Evolutionary conservation across 2,888 invertebrate species (phyloP), one percentile per base, ranked within the genome.

Genomic region (Malacosoma neustria): DNA sequence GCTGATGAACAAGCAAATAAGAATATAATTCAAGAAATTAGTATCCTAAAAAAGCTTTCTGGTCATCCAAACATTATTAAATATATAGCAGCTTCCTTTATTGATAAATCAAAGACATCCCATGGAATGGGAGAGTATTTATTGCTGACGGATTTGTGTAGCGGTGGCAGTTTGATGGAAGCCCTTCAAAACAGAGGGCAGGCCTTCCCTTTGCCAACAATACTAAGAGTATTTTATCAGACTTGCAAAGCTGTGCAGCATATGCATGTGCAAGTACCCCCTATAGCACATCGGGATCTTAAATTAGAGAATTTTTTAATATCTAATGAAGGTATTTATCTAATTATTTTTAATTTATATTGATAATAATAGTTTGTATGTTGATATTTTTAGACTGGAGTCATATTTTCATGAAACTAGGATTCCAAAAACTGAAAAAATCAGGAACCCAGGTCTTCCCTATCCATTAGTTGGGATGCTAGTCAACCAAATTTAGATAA

Each of bases 301-400:
- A 99, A 99, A 88, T 90, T 93, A 77, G 99, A 99, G 87, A 99
- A 99, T 81, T 91, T 99, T 61, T 84, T 99, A 45, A 89, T 99
- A 54, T 93, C 95, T 45, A 88, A 88, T 57, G 93, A 95, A 77
- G 96, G 96, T 61, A 87, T 79, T 36, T 39, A 35, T 29, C 14
- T 31, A 13, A 32, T 37, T 34, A 33, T 32, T 44, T 45, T 34
- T 9, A 9, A 35, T 40, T 3, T 30, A 9, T n/a, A n/a, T n/a
- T n/a, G n/a, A n/a, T n/a, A n/a, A n/a, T n/a, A n/a, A n/a, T n/a
- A n/a, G n/a, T n/a, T n/a, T n/a, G n/a, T n/a, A n/a, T n/a, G n/a
- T n/a, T n/a, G n/a, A n/a, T n/a, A n/a, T n/a, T n/a, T n/a, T n/a
- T n/a, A n/a, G n/a, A n/a, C n/a, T n/a, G n/a, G n/a, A n/a, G n/a